Conservation (phyloP, 2,797 vertebrate genomes). For the Amblyraja radiata region DNA sequence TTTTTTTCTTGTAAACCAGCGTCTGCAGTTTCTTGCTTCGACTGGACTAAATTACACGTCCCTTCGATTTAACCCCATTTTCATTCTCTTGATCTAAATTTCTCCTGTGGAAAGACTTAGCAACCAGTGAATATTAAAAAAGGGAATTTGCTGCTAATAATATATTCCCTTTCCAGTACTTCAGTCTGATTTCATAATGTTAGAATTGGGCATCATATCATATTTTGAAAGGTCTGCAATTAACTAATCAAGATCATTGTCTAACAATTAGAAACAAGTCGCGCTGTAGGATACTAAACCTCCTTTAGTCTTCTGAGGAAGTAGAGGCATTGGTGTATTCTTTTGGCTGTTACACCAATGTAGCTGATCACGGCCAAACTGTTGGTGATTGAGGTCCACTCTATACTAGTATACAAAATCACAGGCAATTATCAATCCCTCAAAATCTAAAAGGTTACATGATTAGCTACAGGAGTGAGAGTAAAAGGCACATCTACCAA, state of each 20-base stretch:
- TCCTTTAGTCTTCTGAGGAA: too few species aligned
- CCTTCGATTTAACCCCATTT: not conserved
- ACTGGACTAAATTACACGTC: not conserved
- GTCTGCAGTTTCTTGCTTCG: too few species aligned
- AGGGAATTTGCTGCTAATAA: not conserved
- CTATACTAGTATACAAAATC: not conserved
- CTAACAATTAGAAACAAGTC: not conserved
- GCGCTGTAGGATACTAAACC: too few species aligned
- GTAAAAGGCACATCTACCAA: not conserved
- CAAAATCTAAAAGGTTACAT: not conserved
- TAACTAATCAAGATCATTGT: not conserved
- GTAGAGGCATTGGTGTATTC: too few species aligned
- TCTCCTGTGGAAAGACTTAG: not conserved
- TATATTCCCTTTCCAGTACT: not conserved
- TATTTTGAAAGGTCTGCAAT: not conserved
- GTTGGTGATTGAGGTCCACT: not conserved
- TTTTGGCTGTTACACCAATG: too few species aligned
- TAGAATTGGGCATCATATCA: not conserved
- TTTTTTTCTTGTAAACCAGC: too few species aligned
- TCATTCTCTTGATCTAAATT: not conserved
- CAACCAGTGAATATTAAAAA: not conserved
- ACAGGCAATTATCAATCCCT: conserved; percentile 7
- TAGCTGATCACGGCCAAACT: too few species aligned
- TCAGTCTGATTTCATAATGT: not conserved
- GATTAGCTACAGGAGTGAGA: not conserved